A percentile compares a stretch with the other conserved stretches of the same genome.
phyloP scores from a whole-genome alignment of 2,888 invertebrate species.

The Tridacna crocea region DNA sequence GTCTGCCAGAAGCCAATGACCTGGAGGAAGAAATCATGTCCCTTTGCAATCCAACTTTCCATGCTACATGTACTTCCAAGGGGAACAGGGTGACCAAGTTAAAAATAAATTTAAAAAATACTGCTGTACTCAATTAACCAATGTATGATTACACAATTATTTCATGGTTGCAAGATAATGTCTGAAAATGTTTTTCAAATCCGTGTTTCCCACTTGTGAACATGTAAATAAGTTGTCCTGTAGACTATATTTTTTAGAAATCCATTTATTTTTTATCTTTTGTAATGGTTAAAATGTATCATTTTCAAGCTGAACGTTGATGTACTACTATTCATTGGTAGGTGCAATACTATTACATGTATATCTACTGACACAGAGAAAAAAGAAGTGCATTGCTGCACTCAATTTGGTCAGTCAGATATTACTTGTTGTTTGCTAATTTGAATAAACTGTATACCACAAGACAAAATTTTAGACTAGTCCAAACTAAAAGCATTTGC shows the following conservation, averaged over 20 bases:
- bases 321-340: too few species aligned
- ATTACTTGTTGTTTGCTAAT: too few species aligned
- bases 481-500: too few species aligned
- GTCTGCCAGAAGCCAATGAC: conserved; percentile 5
- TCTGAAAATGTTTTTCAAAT: conserved; percentile 5
- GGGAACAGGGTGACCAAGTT: conserved; percentile 1
- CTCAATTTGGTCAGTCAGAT: too few species aligned
- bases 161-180: not conserved
- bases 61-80: not conserved
- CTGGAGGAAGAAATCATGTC: not conserved
- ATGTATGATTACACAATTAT: not conserved
- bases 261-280: not conserved
- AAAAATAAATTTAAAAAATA: not conserved
- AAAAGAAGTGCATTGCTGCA: too few species aligned
- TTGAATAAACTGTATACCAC: too few species aligned
- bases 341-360: too few species aligned
- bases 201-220: not conserved
- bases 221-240: not conserved
- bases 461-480: too few species aligned
- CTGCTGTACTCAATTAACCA: not conserved
- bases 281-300: not conserved
- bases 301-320: not conserved
- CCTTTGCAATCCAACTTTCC: not conserved
- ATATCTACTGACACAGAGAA: too few species aligned
- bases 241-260: not conserved